These are phyloP conservation scores for Drosophila ananassae DNA, from an alignment of 1,140 invertebrate genomes.

Conservation along the genomic window DNA sequence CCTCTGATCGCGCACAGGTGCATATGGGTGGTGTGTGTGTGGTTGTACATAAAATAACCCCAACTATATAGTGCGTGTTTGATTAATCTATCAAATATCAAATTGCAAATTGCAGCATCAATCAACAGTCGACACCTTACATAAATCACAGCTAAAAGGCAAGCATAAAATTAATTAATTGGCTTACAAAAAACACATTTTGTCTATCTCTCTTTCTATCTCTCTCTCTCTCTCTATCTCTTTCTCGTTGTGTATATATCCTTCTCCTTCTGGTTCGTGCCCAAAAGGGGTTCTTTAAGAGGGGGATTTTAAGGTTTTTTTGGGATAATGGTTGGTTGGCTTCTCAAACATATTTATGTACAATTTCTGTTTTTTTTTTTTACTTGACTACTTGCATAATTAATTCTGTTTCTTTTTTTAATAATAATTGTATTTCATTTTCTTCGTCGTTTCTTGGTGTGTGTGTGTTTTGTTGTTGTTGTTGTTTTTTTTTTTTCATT, in stretches of 20 bases:
- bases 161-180: slow-evolving; percentile 69
- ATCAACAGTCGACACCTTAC: slow-evolving; percentile 29
- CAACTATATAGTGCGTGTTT: slow-evolving; percentile 15
- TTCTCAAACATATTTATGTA: slow-evolving; percentile 49
- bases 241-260: neutral
- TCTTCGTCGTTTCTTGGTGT: slow-evolving; percentile 10
- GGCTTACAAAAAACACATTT: slow-evolving; percentile 42
- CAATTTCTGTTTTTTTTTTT: slow-evolving; percentile 48
- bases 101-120: slow-evolving; percentile 6
- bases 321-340: slow-evolving; percentile 7
- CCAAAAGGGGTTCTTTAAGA: slow-evolving; percentile 9
- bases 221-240: neutral
- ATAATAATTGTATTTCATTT: slow-evolving; percentile 53
- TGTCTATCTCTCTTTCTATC: slow-evolving; percentile 15
- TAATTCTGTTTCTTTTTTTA: slow-evolving; percentile 47
- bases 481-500: neutral
- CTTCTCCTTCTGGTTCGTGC: slow-evolving; percentile 50
- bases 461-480: too few relatives aligned
- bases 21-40: neutral
- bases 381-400: slow-evolving; percentile 74
- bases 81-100: slow-evolving; percentile 33
- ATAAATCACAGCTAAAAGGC: slow-evolving; percentile 80
- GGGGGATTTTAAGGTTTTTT: neutral
- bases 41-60: slow-evolving; percentile 14
- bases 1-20: too few relatives aligned